Conservation (phyloP, 2,888 invertebrate species). For the Oasisia sp. region DNA sequence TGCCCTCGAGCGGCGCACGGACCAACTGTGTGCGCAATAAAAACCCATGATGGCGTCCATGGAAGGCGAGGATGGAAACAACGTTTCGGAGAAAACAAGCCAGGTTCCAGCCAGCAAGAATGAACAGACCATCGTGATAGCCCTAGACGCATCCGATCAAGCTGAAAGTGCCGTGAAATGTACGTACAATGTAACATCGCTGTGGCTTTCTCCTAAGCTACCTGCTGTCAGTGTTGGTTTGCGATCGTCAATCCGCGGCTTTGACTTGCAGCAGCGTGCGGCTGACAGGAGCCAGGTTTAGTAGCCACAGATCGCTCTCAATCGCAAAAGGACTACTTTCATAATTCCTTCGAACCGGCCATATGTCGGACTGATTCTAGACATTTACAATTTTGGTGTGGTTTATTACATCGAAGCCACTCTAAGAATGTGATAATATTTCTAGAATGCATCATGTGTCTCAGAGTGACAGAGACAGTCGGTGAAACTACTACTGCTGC, state of each 20-base stretch:
- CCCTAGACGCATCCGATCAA: constrained; percentile 40
- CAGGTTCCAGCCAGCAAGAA: background rate
- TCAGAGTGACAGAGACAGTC: too few relatives aligned
- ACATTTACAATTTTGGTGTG: too few relatives aligned
- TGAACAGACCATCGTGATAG: constrained; percentile 41
- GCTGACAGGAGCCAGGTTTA: background rate
- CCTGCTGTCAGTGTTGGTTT: background rate
- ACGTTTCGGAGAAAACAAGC: background rate
- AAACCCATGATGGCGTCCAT: constrained; percentile 1
- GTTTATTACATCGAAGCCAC: background rate
- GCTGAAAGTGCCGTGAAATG: constrained; percentile 42
- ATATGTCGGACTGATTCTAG: too few relatives aligned
- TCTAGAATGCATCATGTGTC: too few relatives aligned
- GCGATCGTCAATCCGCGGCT: background rate
- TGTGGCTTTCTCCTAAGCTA: background rate
- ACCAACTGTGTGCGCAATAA: background rate
- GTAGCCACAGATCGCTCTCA: background rate
- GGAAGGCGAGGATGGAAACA: background rate
- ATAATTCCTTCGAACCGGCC: too few relatives aligned
- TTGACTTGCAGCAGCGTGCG: background rate
- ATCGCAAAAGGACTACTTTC: background rate
- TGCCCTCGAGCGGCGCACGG: background rate
- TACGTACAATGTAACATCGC: constrained; percentile 31
- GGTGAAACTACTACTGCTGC: too few relatives aligned
- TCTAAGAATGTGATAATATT: too few relatives aligned